Evolutionary conservation across 2,113 vertebrate species (phyloP).

Genomic region (Nyctibius bracteatus): DNA sequence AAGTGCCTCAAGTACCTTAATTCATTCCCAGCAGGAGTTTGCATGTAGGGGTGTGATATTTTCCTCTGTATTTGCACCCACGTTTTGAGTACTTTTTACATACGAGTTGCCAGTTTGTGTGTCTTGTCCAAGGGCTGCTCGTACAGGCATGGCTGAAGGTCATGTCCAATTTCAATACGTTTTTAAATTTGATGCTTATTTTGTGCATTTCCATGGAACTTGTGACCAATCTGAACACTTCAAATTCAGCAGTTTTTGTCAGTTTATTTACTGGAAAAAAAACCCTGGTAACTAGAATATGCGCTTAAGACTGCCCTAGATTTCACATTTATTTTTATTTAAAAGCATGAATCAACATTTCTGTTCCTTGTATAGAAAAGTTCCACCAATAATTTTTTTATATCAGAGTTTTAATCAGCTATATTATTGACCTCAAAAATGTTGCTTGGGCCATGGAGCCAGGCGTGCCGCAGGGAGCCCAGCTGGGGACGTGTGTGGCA

Average conservation of each 20-base stretch:
- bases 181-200: not conserved
- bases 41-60: accelerated
- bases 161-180: accelerated
- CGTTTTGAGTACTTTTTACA: accelerated
- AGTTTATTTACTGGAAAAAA: not conserved
- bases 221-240: not conserved
- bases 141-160: not conserved
- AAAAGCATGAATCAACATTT: not conserved
- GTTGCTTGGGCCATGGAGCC: not conserved
- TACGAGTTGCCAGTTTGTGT: no score
- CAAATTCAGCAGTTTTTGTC: not conserved
- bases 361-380: not conserved
- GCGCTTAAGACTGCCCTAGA: not conserved
- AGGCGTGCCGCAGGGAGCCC: not conserved
- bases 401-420: not conserved
- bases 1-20: not conserved
- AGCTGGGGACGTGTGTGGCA: not conserved
- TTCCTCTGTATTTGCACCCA: accelerated
- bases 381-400: not conserved
- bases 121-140: not conserved
- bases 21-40: not conserved
- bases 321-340: not conserved
- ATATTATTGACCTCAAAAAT: accelerated
- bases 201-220: not conserved
- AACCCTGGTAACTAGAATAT: not conserved